phyloP scores from a whole-genome alignment of 2,113 vertebrate genomes.

The Micromys minutus region DNA sequence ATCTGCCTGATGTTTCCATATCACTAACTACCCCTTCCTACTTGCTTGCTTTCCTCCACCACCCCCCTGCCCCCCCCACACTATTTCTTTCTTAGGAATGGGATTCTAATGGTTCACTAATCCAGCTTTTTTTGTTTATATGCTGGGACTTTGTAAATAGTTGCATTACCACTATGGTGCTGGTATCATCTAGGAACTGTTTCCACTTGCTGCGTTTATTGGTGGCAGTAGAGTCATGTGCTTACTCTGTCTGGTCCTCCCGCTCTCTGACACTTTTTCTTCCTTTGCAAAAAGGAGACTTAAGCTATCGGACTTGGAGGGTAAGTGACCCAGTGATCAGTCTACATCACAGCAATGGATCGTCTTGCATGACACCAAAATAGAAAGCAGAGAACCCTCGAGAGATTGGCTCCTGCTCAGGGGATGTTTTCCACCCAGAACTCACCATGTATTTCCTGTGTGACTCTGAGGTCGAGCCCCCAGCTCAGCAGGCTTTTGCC shows the following conservation, averaged over 20 bases:
- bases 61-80: not conserved
- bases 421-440: not conserved
- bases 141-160: not conserved
- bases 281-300: not conserved
- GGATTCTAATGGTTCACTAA: constrained; percentile 34
- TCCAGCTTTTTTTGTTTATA: not conserved
- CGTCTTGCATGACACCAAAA: not conserved
- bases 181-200: not conserved
- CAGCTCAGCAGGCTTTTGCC: not conserved
- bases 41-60: not conserved
- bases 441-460: not conserved
- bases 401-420: not conserved
- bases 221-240: not conserved
- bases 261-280: not conserved
- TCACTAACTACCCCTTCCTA: not conserved
- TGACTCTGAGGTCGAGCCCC: not conserved
- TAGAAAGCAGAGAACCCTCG: not conserved
- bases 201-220: not conserved
- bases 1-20: constrained; percentile 11
- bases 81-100: not conserved
- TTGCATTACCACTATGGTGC: not conserved
- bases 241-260: not conserved
- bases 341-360: not conserved
- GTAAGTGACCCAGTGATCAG: not conserved
- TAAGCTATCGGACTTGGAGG: not conserved